Percentiles rank a stretch among this genome's conserved stretches.
These are phyloP conservation scores for Empis stercorea DNA, from an alignment of 2,888 invertebrate genomes.

Conservation along the genomic window DNA sequence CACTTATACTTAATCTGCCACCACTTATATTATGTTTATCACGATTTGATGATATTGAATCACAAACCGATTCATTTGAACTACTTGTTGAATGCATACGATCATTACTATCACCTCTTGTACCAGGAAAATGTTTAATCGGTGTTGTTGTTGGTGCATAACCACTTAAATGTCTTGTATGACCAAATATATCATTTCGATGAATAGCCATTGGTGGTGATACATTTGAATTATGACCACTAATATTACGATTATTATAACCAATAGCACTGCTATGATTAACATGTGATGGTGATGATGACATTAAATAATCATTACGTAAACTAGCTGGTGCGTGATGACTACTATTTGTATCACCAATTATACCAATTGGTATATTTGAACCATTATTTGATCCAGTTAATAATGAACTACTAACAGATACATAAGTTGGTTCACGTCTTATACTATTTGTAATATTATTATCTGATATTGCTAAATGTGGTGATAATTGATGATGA, in stretches of 20 bases:
- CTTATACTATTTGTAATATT: slow-evolving; percentile 28
- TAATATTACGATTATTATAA: slow-evolving; percentile 11
- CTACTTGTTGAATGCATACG: slow-evolving; percentile 50
- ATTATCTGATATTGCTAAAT: slow-evolving; percentile 22
- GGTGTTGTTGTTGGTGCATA: slow-evolving; percentile 25
- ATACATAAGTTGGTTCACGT: slow-evolving; percentile 19
- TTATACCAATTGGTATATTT: slow-evolving; percentile 8
- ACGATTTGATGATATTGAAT: slow-evolving; percentile 47
- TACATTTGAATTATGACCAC: slow-evolving; percentile 21
- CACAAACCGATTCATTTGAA: slow-evolving; percentile 74
- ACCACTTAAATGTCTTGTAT: slow-evolving; percentile 7
- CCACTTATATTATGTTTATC: slow-evolving; percentile 30
- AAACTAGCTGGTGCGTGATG: slow-evolving; percentile 30
- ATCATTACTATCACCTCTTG: slow-evolving; percentile 27
- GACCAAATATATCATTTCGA: slow-evolving; percentile 21
- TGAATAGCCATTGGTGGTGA: slow-evolving; percentile 27
- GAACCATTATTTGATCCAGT: slow-evolving; percentile 17
- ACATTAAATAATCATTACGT: slow-evolving; percentile 30
- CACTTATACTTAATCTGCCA: slow-evolving; percentile 21
- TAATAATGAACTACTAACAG: slow-evolving; percentile 16
- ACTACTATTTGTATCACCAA: slow-evolving; percentile 21
- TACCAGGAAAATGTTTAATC: slow-evolving; percentile 26
- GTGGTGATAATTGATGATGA: slow-evolving; percentile 29
- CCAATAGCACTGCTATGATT: slow-evolving; percentile 12
- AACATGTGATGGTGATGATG: slow-evolving; percentile 21